Evolutionary conservation across 2,797 vertebrate genomes (phyloP).

Genomic region (Poecilia picta): DNA sequence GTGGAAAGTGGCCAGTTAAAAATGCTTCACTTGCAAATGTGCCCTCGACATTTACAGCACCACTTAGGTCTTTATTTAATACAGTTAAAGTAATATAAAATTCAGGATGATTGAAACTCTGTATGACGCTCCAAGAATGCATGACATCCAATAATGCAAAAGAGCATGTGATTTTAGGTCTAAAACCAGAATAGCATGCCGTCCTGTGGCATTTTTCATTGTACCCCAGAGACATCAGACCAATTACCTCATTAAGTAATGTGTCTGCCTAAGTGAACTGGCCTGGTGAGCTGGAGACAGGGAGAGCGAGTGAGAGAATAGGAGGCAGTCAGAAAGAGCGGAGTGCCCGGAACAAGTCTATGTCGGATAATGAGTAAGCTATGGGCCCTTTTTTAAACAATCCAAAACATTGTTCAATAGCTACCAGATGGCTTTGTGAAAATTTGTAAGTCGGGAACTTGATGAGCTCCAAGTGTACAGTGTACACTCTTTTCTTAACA

Average conservation of each 20-base stretch:
- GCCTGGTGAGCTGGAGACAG: conserved; percentile 50
- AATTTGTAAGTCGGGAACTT: conserved; percentile 47
- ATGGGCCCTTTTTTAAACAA: conserved; percentile 61
- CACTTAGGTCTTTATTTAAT: conserved; percentile 17
- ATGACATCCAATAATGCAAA: conserved; percentile 44
- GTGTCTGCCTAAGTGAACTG: conserved; percentile 74
- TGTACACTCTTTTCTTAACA: conserved; percentile 62
- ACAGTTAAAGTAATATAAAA: conserved; percentile 15
- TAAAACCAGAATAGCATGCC: conserved; percentile 57
- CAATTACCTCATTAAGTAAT: conserved; percentile 76
- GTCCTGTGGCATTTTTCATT: conserved; percentile 63
- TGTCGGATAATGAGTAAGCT: conserved; percentile 59
- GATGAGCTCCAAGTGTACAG: conserved; percentile 69
- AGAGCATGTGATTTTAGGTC: conserved; percentile 43
- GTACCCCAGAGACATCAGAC: conserved; percentile 69
- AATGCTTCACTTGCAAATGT: conserved; percentile 45
- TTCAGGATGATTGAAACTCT: conserved; percentile 7
- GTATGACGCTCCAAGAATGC: conserved; percentile 43
- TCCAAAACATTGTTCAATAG: conserved; percentile 67
- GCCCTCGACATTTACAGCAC: conserved; percentile 26
- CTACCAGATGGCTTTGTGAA: conserved; percentile 70
- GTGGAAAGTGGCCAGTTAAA: conserved; percentile 60
- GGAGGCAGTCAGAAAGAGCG: conserved; percentile 32
- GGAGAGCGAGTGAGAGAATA: conserved; percentile 18
- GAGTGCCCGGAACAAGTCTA: conserved; percentile 36